Percentiles rank a stretch among this genome's conserved stretches.
phyloP scores from a whole-genome alignment of 2,888 invertebrate genomes.

The Temnothorax ravouxi region DNA sequence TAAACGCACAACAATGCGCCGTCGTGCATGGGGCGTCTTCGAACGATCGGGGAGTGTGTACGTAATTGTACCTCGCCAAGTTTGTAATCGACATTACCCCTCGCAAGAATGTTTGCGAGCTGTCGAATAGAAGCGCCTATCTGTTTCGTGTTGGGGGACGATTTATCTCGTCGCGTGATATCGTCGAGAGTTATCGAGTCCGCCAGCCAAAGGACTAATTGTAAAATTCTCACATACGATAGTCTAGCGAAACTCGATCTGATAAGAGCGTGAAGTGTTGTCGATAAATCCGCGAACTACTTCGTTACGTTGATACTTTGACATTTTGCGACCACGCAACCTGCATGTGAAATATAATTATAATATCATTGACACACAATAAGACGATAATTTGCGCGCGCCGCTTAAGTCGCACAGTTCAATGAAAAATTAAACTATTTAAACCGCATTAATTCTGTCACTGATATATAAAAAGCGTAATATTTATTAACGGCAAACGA shows the following conservation, averaged over 20 bases:
- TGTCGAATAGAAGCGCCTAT: neutral
- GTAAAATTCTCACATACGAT: neutral
- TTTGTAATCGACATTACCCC: neutral
- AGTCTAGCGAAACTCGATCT: neutral
- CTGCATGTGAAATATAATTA: neutral
- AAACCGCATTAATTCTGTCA: neutral
- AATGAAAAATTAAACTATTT: constrained; percentile 12
- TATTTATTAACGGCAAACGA: constrained; percentile 22
- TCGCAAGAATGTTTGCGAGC: neutral
- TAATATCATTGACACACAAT: neutral
- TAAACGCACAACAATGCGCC: neutral
- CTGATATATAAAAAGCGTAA: neutral
- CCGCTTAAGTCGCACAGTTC: neutral
- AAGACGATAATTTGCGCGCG: neutral
- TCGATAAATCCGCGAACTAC: neutral
- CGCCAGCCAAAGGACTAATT: neutral
- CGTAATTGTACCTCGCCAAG: neutral
- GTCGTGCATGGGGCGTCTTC: neutral
- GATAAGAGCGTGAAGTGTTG: constrained; percentile 10
- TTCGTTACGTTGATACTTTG: neutral
- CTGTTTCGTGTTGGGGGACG: neutral
- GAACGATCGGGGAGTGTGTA: neutral
- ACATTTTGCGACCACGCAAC: neutral
- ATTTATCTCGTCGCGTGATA: neutral
- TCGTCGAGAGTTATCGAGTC: neutral